These are phyloP conservation scores for Choristoneura rosaceana DNA, from an alignment of 2,888 invertebrate genomes.

Conservation along the genomic window DNA sequence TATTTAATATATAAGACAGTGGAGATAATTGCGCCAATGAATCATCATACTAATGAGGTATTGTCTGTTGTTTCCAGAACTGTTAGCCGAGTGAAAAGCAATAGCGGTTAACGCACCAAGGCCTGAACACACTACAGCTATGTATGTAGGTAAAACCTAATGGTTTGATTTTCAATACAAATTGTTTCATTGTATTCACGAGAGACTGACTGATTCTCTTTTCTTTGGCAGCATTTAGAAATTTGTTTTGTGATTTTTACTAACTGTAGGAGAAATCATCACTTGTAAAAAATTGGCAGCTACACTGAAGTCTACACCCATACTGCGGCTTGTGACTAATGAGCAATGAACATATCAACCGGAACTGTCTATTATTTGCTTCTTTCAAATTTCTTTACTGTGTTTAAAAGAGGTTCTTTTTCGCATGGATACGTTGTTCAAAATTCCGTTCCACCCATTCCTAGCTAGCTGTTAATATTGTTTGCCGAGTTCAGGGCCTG, in stretches of 20 bases:
- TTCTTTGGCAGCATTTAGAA: conserved; percentile 81
- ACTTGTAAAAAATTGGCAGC: conserved; percentile 58
- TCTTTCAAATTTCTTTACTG: conserved; percentile 49
- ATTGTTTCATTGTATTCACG: conserved; percentile 74
- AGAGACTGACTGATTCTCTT: conserved; percentile 81
- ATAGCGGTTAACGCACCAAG: conserved; percentile 45
- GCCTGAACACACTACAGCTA: conserved; percentile 55
- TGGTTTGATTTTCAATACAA: conserved; percentile 70
- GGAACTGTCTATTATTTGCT: conserved; percentile 61
- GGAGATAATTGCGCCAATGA: neutral
- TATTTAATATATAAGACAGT: too few species aligned
- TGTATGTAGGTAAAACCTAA: conserved; percentile 65
- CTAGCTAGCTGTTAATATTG: conserved; percentile 49
- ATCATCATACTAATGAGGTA: neutral
- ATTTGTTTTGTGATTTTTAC: conserved; percentile 73
- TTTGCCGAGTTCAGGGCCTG: conserved; percentile 60
- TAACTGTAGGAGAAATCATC: conserved; percentile 58
- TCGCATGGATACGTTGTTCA: conserved; percentile 79
- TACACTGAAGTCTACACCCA: conserved; percentile 53
- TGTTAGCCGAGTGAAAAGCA: conserved; percentile 66
- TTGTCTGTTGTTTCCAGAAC: conserved; percentile 58
- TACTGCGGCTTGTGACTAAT: conserved; percentile 59
- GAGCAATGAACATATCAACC: conserved; percentile 79
- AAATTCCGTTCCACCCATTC: conserved; percentile 66
- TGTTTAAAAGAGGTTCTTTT: conserved; percentile 77